Conservation (phyloP, 2,888 invertebrate genomes). For the Hyposoter didymator region DNA sequence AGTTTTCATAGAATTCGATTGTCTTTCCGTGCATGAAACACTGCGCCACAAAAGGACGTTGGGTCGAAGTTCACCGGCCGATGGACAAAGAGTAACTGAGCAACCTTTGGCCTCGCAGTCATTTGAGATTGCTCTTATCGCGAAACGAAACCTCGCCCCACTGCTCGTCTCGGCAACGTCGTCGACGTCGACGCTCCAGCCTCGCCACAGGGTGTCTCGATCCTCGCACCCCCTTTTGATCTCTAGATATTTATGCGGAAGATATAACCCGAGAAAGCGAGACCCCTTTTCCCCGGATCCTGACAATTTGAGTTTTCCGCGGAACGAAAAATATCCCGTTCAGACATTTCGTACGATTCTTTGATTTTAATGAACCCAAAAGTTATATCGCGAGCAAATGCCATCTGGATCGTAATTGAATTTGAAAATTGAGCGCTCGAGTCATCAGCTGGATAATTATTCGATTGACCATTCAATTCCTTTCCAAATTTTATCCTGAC, state of each 20-base stretch:
- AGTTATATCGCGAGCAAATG: no score
- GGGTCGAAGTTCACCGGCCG: constrained; percentile 66
- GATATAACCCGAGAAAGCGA: neutral
- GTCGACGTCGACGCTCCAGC: constrained; percentile 27
- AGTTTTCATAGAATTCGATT: neutral
- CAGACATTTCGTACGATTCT: neutral
- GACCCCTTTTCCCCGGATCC: neutral
- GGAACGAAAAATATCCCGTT: neutral
- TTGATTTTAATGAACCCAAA: neutral
- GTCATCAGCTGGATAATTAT: no score
- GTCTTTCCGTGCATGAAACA: neutral
- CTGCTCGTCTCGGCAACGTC: constrained; percentile 48
- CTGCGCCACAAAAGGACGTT: neutral
- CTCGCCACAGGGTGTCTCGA: constrained; percentile 45
- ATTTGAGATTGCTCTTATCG: constrained; percentile 80
- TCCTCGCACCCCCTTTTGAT: constrained; percentile 9
- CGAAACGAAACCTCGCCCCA: constrained; percentile 72
- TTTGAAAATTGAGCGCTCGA: no score
- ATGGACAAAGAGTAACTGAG: constrained; percentile 80
- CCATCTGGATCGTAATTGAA: no score
- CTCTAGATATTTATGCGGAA: constrained; percentile 11
- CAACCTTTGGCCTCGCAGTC: constrained; percentile 79
- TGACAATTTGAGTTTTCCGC: neutral
- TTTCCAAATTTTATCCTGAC: no score
- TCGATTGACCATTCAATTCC: no score